Conservation (phyloP, 2,113 vertebrate genomes). For the Loxodonta africana region DNA sequence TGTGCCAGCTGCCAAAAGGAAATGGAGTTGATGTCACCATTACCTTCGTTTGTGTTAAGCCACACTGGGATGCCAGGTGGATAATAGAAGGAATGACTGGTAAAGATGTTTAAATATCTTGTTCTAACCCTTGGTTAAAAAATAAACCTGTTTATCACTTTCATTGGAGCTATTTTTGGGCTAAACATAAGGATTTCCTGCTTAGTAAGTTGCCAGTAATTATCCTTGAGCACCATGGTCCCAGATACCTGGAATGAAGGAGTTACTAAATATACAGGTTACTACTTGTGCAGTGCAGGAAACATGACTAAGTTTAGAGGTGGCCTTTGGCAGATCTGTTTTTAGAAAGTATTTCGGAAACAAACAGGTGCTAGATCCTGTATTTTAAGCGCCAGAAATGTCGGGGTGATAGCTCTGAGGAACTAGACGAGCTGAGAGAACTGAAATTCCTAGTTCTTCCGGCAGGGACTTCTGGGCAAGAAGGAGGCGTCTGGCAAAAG, state of each 20-base stretch:
- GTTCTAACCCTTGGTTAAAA: conserved; percentile 11
- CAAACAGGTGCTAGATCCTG: conserved; percentile 75
- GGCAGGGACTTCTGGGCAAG: conserved; percentile 31
- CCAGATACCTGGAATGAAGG: conserved; percentile 81
- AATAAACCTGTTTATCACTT: conserved; percentile 70
- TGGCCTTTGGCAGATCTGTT: conserved; percentile 79
- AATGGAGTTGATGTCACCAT: background rate
- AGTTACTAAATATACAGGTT: conserved; percentile 86
- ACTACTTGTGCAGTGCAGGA: conserved; percentile 75
- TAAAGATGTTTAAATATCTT: conserved; percentile 18
- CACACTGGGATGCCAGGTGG: background rate
- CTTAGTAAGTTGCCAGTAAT: conserved; percentile 78
- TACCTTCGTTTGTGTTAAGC: background rate
- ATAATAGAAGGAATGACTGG: background rate
- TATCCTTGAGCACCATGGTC: conserved; percentile 52
- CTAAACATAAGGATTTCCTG: conserved; percentile 62
- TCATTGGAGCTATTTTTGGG: conserved; percentile 74
- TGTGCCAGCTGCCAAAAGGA: background rate
- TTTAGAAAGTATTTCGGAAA: conserved; percentile 81
- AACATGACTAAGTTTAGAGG: conserved; percentile 84
- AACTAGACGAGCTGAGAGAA: conserved; percentile 71
- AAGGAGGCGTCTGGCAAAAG: conserved; percentile 49
- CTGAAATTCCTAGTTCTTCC: conserved; percentile 64
- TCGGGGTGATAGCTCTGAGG: conserved; percentile 54
- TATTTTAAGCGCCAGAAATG: conserved; percentile 64